These are phyloP conservation scores for Cosmia trapezina DNA, from an alignment of 2,888 invertebrate species.

Conservation along the genomic window DNA sequence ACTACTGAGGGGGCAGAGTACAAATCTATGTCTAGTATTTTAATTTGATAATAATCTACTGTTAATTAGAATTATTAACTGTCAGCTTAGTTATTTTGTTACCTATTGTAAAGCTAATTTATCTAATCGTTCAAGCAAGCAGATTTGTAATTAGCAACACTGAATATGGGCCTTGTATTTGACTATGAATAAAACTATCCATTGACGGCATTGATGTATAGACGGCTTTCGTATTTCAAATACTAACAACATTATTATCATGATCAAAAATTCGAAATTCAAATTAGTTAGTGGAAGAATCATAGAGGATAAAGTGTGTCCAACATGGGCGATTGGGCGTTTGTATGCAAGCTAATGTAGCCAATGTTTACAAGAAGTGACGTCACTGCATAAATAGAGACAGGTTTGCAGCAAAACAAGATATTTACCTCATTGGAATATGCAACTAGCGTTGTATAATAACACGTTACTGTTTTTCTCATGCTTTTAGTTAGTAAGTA, in stretches of 20 bases:
- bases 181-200: background rate
- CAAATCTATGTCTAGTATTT: conserved; percentile 1
- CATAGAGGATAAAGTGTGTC: conserved; percentile 21
- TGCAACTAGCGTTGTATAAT: conserved; percentile 44
- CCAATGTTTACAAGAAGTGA: conserved; percentile 38
- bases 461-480: conserved; percentile 35
- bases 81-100: background rate
- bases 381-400: conserved; percentile 44
- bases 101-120: background rate
- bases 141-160: background rate
- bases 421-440: conserved; percentile 42
- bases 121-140: background rate
- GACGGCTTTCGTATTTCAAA: background rate
- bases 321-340: background rate
- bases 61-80: background rate
- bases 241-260: background rate
- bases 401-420: conserved; percentile 52
- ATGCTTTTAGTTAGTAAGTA: background rate
- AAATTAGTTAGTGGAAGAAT: conserved; percentile 6
- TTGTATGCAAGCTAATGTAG: conserved; percentile 3
- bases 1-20: conserved; percentile 7
- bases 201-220: conserved; percentile 3
- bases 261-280: background rate
- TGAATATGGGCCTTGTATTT: background rate
- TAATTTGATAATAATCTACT: background rate